phyloP scores from a whole-genome alignment of 2,797 vertebrate species.

The Mallotus villosus region DNA sequence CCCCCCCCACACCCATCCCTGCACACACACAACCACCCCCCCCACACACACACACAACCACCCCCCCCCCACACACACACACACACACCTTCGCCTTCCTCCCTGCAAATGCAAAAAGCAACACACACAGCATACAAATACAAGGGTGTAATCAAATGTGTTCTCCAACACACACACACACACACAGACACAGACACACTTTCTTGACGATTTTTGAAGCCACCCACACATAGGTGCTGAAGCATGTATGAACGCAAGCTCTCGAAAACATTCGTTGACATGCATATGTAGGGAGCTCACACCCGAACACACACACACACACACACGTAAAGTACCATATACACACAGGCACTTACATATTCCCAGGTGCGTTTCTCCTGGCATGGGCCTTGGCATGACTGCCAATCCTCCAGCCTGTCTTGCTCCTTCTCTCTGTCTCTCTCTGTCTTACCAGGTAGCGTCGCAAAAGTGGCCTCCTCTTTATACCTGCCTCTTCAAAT shows the following conservation, averaged over 20 bases:
- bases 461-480: conserved; percentile 48
- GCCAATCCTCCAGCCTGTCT: conserved; percentile 23
- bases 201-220: background rate
- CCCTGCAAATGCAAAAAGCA: conserved; percentile 49
- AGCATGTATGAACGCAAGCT: background rate
- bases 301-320: background rate
- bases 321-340: background rate
- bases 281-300: conserved; percentile 18
- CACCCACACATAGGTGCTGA: conserved; percentile 20
- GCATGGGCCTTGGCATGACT: conserved; percentile 37
- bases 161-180: conserved; percentile 12
- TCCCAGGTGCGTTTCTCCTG: conserved; percentile 40
- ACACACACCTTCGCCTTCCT: conserved; percentile 57
- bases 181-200: background rate
- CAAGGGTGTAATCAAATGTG: conserved; percentile 34
- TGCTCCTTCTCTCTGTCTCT: background rate
- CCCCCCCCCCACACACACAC: conserved; percentile 1
- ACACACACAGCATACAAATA: conserved; percentile 38
- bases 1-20: conserved; percentile 49
- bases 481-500: conserved; percentile 57
- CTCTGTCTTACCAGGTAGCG: conserved; percentile 26
- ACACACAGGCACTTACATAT: conserved; percentile 15
- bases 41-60: conserved; percentile 52
- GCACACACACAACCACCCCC: conserved; percentile 52
- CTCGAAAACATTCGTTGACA: conserved; percentile 12